Conservation (phyloP, 1,140 invertebrate genomes). For the Sitobion miscanthi region DNA sequence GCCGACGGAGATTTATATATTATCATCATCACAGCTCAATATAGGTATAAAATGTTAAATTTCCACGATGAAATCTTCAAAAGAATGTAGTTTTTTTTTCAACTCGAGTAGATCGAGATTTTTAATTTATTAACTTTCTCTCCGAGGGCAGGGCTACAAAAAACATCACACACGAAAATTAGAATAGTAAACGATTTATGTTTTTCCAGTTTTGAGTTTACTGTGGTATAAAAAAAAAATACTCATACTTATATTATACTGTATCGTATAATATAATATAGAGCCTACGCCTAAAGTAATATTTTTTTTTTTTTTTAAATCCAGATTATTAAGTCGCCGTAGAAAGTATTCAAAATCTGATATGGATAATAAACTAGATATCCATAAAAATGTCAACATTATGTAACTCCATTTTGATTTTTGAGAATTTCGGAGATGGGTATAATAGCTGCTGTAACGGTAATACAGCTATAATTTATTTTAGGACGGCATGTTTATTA, state of each 20-base stretch:
- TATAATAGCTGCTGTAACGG: background rate
- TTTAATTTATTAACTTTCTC: conserved; percentile 42
- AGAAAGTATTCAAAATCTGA: conserved; percentile 4
- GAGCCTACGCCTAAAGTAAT: background rate
- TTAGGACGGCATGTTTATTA: background rate
- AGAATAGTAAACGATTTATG: conserved; percentile 17
- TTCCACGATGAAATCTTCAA: background rate
- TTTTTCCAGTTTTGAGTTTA: conserved; percentile 30
- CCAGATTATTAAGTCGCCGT: background rate
- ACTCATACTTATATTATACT: too few relatives aligned
- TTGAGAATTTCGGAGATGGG: background rate
- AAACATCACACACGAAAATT: background rate
- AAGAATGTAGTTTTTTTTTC: conserved; percentile 29
- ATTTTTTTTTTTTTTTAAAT: background rate
- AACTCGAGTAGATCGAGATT: background rate
- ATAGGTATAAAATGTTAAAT: background rate
- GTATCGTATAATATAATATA: background rate
- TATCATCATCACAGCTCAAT: background rate
- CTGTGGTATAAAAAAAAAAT: background rate
- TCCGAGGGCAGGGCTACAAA: background rate
- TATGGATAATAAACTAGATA: background rate
- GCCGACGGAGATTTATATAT: background rate
- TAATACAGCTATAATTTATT: background rate
- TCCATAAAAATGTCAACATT: background rate
- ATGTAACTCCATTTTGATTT: background rate